Evolutionary conservation across 2,888 invertebrate species (phyloP).

Genomic region (Gymnocheta viridis): DNA sequence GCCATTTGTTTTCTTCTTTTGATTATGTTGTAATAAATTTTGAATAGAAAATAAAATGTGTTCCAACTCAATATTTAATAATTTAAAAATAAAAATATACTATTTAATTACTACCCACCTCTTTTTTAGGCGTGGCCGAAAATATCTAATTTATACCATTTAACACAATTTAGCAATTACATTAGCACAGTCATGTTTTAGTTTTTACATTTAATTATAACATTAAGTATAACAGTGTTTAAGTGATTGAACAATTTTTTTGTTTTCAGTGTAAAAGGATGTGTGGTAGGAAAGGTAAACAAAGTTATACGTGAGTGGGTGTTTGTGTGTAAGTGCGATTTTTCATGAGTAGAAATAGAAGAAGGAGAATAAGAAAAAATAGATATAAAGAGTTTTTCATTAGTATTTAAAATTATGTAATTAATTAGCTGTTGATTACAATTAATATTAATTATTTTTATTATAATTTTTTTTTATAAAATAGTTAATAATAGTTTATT

Average conservation of each 20-base stretch:
- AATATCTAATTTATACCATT: conserved; percentile 79
- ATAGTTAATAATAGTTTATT: background rate
- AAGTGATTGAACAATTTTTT: background rate
- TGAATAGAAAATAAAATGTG: conserved; percentile 6
- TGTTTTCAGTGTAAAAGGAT: conserved; percentile 42
- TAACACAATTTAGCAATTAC: conserved; percentile 67
- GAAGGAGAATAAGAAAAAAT: conserved; percentile 37
- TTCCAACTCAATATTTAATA: conserved; percentile 2
- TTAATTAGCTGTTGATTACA: conserved; percentile 22
- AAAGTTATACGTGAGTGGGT: conserved; percentile 1
- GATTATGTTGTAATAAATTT: background rate
- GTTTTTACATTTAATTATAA: background rate
- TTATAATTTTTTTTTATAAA: background rate
- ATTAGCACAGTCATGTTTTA: conserved; percentile 32
- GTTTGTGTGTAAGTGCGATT: conserved; percentile 12
- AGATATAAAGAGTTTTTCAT: conserved; percentile 32
- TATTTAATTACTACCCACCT: conserved; percentile 77
- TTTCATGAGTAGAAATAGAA: conserved; percentile 18
- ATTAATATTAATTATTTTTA: conserved; percentile 12
- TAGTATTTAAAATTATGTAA: conserved; percentile 1
- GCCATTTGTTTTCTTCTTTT: too few species aligned
- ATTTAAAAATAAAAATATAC: conserved; percentile 30
- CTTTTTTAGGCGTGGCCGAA: conserved; percentile 82
- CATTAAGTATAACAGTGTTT: conserved; percentile 11
- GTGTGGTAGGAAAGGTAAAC: background rate